Conservation (phyloP, 2,113 vertebrate species). For the Cervus canadensis region DNA sequence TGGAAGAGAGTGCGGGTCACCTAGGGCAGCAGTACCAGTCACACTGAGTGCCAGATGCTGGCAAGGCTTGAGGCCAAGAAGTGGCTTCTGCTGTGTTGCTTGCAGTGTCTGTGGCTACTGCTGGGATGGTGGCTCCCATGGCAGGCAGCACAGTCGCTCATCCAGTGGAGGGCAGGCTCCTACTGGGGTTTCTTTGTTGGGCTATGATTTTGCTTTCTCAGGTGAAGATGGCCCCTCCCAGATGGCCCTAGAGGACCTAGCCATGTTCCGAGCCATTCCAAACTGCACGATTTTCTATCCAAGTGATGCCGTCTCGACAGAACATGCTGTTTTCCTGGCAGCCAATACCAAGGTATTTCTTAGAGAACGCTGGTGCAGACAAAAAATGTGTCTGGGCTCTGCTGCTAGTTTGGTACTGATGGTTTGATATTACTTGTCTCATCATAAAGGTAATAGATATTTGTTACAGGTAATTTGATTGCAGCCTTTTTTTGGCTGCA, state of each 20-base stretch:
- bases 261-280: conserved; percentile 91
- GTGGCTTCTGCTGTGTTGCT: background rate
- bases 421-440: background rate
- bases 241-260: conserved; percentile 92
- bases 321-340: conserved; percentile 85
- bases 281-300: conserved; percentile 92
- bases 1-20: background rate
- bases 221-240: conserved; percentile 90
- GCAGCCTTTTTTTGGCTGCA: background rate
- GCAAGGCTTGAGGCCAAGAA: background rate
- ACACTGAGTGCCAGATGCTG: background rate
- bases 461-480: background rate
- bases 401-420: background rate
- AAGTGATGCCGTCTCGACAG: conserved; percentile 86
- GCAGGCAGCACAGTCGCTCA: background rate
- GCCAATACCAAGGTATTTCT: conserved; percentile 86
- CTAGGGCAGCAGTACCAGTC: background rate
- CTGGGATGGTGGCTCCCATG: background rate
- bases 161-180: background rate
- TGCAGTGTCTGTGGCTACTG: background rate
- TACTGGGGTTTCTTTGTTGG: background rate
- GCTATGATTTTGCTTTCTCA: conserved; percentile 52
- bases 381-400: background rate
- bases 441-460: background rate
- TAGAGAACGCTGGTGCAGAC: background rate